Evolutionary conservation across 2,888 invertebrate genomes (phyloP).

Genomic region (Lampropteryx suffumata): DNA sequence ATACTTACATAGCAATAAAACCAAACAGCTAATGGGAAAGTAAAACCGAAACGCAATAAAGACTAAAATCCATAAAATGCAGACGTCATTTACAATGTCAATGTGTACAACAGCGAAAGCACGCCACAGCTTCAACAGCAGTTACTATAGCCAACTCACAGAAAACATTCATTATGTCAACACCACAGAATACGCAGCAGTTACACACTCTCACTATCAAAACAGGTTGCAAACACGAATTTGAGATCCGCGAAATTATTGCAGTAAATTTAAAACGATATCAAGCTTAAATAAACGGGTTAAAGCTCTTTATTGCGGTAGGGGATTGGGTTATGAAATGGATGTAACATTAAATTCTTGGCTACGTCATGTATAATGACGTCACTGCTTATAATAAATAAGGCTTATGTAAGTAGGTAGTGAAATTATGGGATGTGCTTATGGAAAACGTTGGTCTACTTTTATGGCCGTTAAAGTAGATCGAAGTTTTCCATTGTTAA

Average conservation of each 20-base stretch:
- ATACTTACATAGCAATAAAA: no score
- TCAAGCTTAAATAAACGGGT: neutral
- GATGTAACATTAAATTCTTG: constrained; percentile 14
- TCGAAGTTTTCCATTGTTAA: no score
- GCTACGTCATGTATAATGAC: constrained; percentile 6
- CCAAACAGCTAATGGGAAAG: neutral
- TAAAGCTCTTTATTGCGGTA: constrained; percentile 1
- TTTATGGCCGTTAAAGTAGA: no score
- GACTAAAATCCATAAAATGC: neutral
- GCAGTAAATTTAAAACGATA: neutral
- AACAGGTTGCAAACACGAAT: constrained; percentile 34
- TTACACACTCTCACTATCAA: constrained; percentile 43
- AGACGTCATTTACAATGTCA: constrained; percentile 3
- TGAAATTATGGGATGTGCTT: neutral
- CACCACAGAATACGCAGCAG: constrained; percentile 33
- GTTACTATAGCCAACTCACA: no score
- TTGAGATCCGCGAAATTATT: constrained; percentile 23
- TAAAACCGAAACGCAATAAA: constrained; percentile 1
- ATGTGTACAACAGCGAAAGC: constrained; percentile 12
- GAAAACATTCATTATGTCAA: no score
- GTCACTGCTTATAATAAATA: no score
- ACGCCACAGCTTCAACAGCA: constrained; percentile 3
- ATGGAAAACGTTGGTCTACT: no score
- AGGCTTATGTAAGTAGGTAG: no score
- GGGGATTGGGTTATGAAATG: constrained; percentile 7